These are phyloP conservation scores for Astropecten irregularis DNA, from an alignment of 53 echinoderm and acorn worm genomes.

Conservation along the genomic window DNA sequence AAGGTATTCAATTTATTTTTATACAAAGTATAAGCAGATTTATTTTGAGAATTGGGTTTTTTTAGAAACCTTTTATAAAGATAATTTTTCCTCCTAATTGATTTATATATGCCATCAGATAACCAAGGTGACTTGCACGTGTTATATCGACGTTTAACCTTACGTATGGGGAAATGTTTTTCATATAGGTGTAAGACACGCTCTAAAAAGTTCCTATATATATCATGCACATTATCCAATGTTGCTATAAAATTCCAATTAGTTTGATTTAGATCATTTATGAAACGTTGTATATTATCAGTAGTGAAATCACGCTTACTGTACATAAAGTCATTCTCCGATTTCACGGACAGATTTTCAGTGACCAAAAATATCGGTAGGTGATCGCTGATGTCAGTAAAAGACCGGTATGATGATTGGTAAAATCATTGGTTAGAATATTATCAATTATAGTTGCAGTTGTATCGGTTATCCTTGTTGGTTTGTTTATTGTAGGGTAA, in stretches of 20 bases:
- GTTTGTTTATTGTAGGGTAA: constrained; percentile 1
- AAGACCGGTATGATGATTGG: neutral
- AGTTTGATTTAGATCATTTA: neutral
- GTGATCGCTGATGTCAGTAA: constrained; percentile 35
- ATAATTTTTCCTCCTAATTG: neutral
- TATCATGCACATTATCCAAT: neutral
- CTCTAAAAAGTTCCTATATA: neutral
- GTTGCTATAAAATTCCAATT: neutral
- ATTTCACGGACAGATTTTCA: neutral
- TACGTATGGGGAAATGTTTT: neutral
- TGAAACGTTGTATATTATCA: neutral
- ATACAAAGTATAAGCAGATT: neutral
- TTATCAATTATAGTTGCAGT: constrained; percentile 17
- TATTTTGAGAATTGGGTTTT: neutral
- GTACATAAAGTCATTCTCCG: neutral
- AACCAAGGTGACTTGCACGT: neutral
- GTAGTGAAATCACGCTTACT: neutral
- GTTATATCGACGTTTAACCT: neutral
- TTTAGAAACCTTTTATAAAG: neutral
- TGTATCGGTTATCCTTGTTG: neutral
- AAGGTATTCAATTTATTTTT: neutral
- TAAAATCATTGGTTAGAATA: neutral
- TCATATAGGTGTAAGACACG: neutral
- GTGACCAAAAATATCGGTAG: neutral
- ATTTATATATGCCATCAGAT: neutral